These are phyloP conservation scores for Pelecanus crispus DNA, from an alignment of 2,113 vertebrate species.

Conservation along the genomic window DNA sequence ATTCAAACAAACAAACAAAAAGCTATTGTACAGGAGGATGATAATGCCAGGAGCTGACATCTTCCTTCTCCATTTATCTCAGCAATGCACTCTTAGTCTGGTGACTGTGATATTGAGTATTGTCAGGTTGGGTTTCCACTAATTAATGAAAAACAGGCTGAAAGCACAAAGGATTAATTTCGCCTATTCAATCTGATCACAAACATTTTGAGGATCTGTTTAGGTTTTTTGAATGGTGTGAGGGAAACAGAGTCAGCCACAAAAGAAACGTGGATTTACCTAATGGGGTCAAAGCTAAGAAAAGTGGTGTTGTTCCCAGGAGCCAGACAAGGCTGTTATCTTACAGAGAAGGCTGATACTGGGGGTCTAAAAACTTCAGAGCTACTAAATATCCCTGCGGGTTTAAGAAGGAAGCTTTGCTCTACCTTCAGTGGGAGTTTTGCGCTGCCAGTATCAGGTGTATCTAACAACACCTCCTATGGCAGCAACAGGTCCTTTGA, in stretches of 20 bases:
- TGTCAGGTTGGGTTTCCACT: slow-evolving; percentile 48
- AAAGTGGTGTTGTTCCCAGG: not conserved
- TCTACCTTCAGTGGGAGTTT: not conserved
- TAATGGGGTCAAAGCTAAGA: slow-evolving; percentile 26
- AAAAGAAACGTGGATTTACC: slow-evolving; percentile 13
- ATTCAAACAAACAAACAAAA: not conserved
- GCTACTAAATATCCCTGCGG: not conserved
- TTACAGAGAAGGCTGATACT: not conserved
- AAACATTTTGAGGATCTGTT: slow-evolving; percentile 52
- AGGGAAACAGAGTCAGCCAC: not conserved
- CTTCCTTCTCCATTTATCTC: slow-evolving; percentile 53
- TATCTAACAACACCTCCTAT: not conserved
- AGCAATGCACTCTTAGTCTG: slow-evolving; percentile 35
- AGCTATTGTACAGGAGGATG: not conserved
- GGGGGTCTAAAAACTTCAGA: not conserved
- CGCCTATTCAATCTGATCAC: slow-evolving; percentile 39
- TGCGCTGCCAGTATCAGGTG: not conserved
- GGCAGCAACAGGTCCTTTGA: not conserved
- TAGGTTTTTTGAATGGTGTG: slow-evolving; percentile 16
- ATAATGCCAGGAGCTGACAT: not conserved
- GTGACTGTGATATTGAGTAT: slow-evolving; percentile 42
- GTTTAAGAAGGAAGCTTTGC: not conserved
- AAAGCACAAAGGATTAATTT: slow-evolving; percentile 58
- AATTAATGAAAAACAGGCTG: slow-evolving; percentile 52
- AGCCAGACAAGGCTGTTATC: not conserved